Evolutionary conservation across 1,140 invertebrate species (phyloP), one percentile per base, ranked within the genome.

Genomic region (Lordiphosa mommai): DNA sequence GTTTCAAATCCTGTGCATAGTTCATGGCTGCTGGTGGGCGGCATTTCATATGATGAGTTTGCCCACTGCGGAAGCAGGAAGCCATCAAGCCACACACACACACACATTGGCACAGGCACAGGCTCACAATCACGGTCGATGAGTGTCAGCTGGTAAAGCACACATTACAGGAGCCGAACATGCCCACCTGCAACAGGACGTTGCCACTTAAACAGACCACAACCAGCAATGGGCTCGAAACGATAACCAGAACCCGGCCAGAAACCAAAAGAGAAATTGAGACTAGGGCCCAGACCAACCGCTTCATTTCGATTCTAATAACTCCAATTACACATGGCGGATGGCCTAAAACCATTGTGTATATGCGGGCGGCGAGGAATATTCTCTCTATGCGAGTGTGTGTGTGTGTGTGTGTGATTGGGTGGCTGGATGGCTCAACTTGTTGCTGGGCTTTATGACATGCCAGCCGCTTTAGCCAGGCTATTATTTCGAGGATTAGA

Each of bases 401-500:
- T 9, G 10, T 30, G 44, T 17, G 13, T 59, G 36, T 41, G 29
- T 34, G 57, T 38, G 34, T 41, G 38, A 38, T 27, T 41, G 65
- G 50, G 34, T 44, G 23, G 50, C 13, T 20, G 46, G 59, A 17
- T 70, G 77, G 77, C 72, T 84, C 64, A 84, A 84, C 77, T 84
- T 84, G 77, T 84, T 84, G 77, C 77, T 49, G 72, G 77, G 59
- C 60, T 82, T 82, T 82, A 84, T 82, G 77, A 65, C 67, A 72
- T 72, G 63, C 63, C 77, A 64, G 41, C 61, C 61, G 50, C 40
- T 82, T 65, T 82, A 82, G 84, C 77, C 77, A 57, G 56, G 77
- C 77, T 84, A 84, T 84, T 84, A 84, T 84, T 84, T 84, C 77
- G 65, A 74, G 77, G 77, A 84, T 72, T 84, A 84, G 59, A 74